A percentile compares a stretch with the other conserved stretches of the same genome.
These are phyloP conservation scores for Oryzias woworae DNA, from an alignment of 2,113 vertebrate species.

Conservation along the genomic window DNA sequence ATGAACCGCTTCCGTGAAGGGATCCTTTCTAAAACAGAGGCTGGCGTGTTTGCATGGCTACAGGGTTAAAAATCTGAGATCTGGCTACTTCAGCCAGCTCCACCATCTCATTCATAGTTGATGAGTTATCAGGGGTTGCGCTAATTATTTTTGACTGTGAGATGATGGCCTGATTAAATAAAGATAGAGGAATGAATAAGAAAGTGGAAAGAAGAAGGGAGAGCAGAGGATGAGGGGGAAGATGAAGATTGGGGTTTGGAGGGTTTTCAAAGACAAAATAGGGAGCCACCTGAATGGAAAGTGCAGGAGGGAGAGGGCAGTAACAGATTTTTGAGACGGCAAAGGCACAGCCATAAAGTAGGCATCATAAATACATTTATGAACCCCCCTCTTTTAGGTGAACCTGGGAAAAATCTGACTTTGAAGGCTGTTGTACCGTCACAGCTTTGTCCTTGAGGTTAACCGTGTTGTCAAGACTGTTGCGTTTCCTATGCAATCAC, in stretches of 20 bases:
- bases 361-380: too few species aligned
- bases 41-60: neutral
- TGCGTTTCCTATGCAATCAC: too few species aligned
- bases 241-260: constrained; percentile 5
- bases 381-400: too few species aligned
- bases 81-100: constrained; percentile 22
- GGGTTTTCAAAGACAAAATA: constrained; percentile 14
- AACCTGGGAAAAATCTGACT: too few species aligned
- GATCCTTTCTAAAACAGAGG: constrained; percentile 18
- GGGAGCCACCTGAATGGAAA: constrained; percentile 3
- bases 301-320: neutral
- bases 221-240: neutral
- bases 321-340: neutral
- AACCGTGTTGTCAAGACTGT: too few species aligned
- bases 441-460: too few species aligned
- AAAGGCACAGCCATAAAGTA: neutral
- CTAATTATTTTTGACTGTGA: constrained; percentile 62
- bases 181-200: constrained; percentile 62
- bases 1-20: constrained; percentile 25
- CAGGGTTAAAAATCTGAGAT: constrained; percentile 2
- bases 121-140: constrained; percentile 42
- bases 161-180: constrained; percentile 68
- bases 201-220: constrained; percentile 18
- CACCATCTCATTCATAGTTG: constrained; percentile 52
- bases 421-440: too few species aligned